These are phyloP conservation scores for Scelioninae gen. 1 DNA, from an alignment of 2,888 invertebrate genomes.

Conservation along the genomic window DNA sequence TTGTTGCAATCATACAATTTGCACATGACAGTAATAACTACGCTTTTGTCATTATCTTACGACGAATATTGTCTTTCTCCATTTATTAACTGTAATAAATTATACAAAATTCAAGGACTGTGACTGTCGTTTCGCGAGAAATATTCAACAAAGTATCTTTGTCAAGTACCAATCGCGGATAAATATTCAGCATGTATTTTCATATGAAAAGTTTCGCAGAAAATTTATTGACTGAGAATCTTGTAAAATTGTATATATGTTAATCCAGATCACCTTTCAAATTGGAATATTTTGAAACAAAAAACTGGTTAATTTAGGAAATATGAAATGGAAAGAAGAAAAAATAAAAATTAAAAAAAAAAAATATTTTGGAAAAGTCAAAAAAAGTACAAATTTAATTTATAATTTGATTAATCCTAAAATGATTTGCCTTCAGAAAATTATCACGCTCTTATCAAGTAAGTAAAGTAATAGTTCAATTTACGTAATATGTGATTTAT, in stretches of 20 bases:
- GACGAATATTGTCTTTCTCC: conserved; percentile 49
- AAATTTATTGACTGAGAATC: background rate
- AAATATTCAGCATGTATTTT: conserved; percentile 22
- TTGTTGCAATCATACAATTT: conserved; percentile 39
- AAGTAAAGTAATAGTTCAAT: conserved; percentile 24
- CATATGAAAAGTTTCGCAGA: background rate
- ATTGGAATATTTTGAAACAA: no score
- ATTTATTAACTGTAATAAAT: conserved; percentile 52
- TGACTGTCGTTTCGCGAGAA: conserved; percentile 29
- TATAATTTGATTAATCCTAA: no score
- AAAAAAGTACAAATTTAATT: no score
- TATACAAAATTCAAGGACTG: conserved; percentile 46
- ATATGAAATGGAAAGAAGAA: no score
- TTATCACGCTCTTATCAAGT: conserved; percentile 1
- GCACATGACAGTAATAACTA: conserved; percentile 34
- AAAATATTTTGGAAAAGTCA: no score
- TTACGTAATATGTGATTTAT: conserved; percentile 54
- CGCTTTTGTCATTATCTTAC: conserved; percentile 48
- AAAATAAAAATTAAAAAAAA: no score
- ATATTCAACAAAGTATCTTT: conserved; percentile 28
- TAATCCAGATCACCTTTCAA: no score
- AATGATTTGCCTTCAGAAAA: conserved; percentile 4
- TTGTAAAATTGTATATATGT: background rate
- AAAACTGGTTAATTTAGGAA: no score
- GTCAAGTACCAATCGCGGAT: conserved; percentile 18